Evolutionary conservation across 1,140 invertebrate species (phyloP), one percentile per base, ranked within the genome.

Genomic region (Aleiodes sp.): DNA sequence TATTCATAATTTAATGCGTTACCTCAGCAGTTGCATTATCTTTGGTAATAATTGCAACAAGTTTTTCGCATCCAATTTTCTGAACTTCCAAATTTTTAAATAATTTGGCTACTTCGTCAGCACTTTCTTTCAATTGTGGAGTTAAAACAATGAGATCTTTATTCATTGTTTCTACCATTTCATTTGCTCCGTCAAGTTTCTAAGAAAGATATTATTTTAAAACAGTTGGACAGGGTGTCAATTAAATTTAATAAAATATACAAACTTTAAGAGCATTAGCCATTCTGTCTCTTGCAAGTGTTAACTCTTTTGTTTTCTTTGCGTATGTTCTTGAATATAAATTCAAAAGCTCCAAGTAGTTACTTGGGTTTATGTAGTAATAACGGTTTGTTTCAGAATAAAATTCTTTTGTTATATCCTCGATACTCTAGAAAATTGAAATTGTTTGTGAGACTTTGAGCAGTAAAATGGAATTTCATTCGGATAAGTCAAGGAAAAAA

Each of bases 301-400:
- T 88, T 16, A 95, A 91, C 70, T 94, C 87, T 64, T 90, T 88
- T 69, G 88, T 91, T 84, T 91, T 93, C 61, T 82, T 87, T 70
- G 89, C 88, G 26, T 91, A 86, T 77, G 92, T 90, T 46, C 68
- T 85, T 74, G 89, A 86, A 80, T 94, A 96, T 0, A 95, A 86
- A 78, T 94, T 95, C n/a, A 97, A 87, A 4, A 96, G 83, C 77
- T 95, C 94, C 41, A 96, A 87, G 80, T 96, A 96, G 78, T 93
- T 95, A 74, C 94, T 96, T 0, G 95, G 95, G 0, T 94, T 96
- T 14, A 94, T 95, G 78, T 96, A 96, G 81, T 94, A 96, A 76
- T 93, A 88, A 0, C 94, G 84, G 73, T 92, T 89, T 88, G 95
- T 91, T 86, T 96, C 94, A n/a, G 89, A 83, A 78, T 91, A 96